Base-by-base conservation (phyloP, 2,113 vertebrate genomes). In the Pungitius pungitius region DNA sequence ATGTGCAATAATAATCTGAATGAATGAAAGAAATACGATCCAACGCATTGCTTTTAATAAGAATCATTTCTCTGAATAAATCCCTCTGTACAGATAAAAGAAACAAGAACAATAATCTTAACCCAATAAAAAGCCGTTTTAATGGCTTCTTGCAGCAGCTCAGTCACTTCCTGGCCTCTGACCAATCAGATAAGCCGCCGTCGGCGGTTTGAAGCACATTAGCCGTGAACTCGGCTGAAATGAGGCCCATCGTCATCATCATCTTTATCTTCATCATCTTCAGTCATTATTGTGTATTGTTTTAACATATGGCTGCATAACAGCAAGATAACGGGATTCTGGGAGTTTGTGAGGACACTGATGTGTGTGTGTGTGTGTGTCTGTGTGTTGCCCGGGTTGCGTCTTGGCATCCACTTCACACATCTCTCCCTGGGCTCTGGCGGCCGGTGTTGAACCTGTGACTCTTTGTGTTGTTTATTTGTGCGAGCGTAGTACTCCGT, bases 181-280 rank as follows among this genome's bases (percentile, higher is more conserved):
- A 78, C 88, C 89, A 79, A 90, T 92, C 90, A 89, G 89, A 92
- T 89, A 87, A 74, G 33, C 17, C 9, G 22, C 75, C 81, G 40
- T 39, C 30, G 80, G 58, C 45, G 42, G 68, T 86, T 87, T 82
- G 64, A 40, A 89, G 77, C 88, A 85, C 84, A 91, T 91, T 90
- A 87, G 87, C 88, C 78, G 72, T 88, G 88, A 92, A 86, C 33
- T 20, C 3, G 39, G 49, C 76, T 83, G 67, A 80, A 88, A 88
- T 79, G 70, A n/a, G 62, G 60, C 87, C 59, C 8, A 49, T n/a
- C 20, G 71, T 75, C 79, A 78, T 75, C 73, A 74, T 47, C 68
- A 40, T 10, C 45, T 3, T 9, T 12, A 47, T 47, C 18, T 8
- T 20, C 45, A 71, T 75, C 79, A 76, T 75, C 73, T 72, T 47